Evolutionary conservation across 2,888 invertebrate genomes (phyloP), one percentile per base, ranked within the genome.

Genomic region (Cyclophora punctaria): DNA sequence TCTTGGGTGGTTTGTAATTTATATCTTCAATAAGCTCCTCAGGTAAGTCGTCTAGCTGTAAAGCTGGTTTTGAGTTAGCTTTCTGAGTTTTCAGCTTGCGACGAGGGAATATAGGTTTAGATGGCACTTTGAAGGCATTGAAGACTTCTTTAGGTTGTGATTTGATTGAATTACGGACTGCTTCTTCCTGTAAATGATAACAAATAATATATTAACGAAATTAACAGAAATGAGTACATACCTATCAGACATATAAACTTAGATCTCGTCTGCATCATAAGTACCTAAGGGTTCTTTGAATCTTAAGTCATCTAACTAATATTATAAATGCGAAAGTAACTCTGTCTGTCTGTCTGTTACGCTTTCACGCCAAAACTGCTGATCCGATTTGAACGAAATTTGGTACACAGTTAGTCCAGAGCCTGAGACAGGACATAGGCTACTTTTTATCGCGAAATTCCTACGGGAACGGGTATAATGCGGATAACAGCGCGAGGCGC

Each of bases 1-100:
- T 66, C 52, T 80, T 86, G 0, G 85, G 87, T 0, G 88, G 86
- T 40, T 83, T 86, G 44, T 85, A 86, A 42, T 77, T 80, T 68
- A 85, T 59, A 41, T 85, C 87, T 35, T 78, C 70, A 3, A 77
- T 51, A 0, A 87, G 35, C 43, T 83, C 79, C 0, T 62, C 44
- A 0, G 87, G 84, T 35, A 84, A 48, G 6, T 64, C 59, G 0
- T 20, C 37, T 37, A 64, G 59, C 37, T 70, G 55, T 1, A 62
- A 48, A 0, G 54, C 34, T n/a, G 59, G 53, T 54, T 75, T 76
- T 0, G 48, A 45, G 50, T 76, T 78, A 1, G 71, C 50, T 47
- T 75, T 73, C 3, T 3, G 51, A 45, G 0, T 62, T 40, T 45
- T 64, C 66, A 0, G 56, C 57, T 1, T 58, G 51, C 3, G 59